Percentiles rank a stretch among this genome's conserved stretches.
phyloP scores from a whole-genome alignment of 2,888 invertebrate genomes.

The Ochropleura leucogaster region DNA sequence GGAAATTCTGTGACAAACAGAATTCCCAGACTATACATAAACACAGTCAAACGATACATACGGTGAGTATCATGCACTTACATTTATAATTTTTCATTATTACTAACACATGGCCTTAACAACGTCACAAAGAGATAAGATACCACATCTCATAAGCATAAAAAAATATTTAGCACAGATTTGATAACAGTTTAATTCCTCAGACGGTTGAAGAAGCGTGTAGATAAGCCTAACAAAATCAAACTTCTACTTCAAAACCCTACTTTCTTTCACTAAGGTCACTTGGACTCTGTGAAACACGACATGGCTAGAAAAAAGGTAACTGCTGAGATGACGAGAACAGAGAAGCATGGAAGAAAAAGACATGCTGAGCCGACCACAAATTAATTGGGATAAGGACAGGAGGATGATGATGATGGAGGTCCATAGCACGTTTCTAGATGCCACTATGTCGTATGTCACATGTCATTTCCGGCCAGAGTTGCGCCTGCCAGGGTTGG shows the following conservation, averaged over 20 bases:
- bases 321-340: too few relatives aligned
- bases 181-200: constrained; percentile 29
- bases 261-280: neutral
- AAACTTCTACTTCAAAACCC: neutral
- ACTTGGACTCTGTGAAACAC: too few relatives aligned
- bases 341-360: too few relatives aligned
- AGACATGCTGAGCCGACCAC: too few relatives aligned
- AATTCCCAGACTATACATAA: neutral
- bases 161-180: constrained; percentile 23
- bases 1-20: neutral
- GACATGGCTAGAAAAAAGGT: too few relatives aligned
- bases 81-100: constrained; percentile 22
- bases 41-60: neutral
- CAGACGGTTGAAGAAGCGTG: neutral
- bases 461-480: neutral
- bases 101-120: constrained; percentile 26
- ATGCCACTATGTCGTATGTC: neutral
- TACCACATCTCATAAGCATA: constrained; percentile 9
- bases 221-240: neutral
- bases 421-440: neutral
- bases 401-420: too few relatives aligned
- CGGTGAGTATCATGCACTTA: constrained; percentile 4
- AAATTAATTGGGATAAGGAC: too few relatives aligned
- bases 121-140: constrained; percentile 36
- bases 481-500: too few relatives aligned